Conservation (phyloP, 2,888 invertebrate genomes). For the Punctoribates punctum region DNA sequence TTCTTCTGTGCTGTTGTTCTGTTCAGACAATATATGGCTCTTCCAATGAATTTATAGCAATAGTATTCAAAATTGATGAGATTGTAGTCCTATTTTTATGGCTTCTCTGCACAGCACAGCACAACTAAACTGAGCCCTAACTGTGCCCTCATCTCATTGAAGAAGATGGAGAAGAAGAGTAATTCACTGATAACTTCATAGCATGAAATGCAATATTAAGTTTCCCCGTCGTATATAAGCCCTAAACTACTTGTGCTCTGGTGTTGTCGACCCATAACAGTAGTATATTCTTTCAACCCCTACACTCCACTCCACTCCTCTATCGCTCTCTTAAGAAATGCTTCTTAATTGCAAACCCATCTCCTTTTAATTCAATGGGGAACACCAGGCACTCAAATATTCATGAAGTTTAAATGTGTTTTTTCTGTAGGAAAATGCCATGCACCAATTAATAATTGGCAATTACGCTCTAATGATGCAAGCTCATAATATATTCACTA, state of each 20-base stretch:
- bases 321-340: conserved; percentile 16
- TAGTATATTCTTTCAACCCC: neutral
- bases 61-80: conserved; percentile 30
- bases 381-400: no score
- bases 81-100: conserved; percentile 12
- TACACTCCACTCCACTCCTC: neutral
- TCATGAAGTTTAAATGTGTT: no score
- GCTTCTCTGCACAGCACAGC: no score
- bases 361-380: neutral
- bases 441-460: neutral
- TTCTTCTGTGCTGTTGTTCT: no score
- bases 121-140: neutral
- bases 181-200: conserved; percentile 23
- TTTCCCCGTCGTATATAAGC: neutral
- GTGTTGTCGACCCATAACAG: neutral
- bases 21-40: neutral
- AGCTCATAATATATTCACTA: neutral
- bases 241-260: no score
- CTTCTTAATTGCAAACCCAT: conserved; percentile 27
- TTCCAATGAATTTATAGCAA: conserved; percentile 29
- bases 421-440: no score
- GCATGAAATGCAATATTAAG: conserved; percentile 26
- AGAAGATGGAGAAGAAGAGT: neutral
- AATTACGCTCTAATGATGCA: no score
- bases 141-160: neutral